Evolutionary conservation across 2,113 vertebrate genomes (phyloP).

Genomic region (Passer montanus): DNA sequence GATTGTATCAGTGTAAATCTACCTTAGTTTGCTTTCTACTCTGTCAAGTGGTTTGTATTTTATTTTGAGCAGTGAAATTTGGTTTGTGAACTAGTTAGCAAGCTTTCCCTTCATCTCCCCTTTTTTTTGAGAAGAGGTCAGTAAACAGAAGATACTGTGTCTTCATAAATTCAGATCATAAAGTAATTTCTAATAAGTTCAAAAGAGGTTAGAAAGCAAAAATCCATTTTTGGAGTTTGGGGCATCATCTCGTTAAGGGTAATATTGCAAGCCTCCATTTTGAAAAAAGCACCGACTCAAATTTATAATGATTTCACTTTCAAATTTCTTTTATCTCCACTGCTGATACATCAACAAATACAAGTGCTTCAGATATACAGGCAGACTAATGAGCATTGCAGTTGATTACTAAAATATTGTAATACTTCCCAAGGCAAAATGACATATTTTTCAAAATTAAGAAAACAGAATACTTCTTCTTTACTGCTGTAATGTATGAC

Average conservation of each 20-base stretch:
- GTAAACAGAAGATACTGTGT: constrained; percentile 28
- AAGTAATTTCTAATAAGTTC: constrained; percentile 66
- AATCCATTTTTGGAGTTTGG: constrained; percentile 63
- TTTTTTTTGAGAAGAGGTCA: neutral
- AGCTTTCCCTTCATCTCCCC: rapidly evolving
- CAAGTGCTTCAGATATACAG: constrained; percentile 73
- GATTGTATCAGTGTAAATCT: neutral
- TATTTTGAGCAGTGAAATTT: neutral
- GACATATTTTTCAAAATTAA: constrained; percentile 64
- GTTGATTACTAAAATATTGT: constrained; percentile 76
- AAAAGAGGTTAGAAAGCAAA: constrained; percentile 71
- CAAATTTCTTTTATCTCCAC: constrained; percentile 80
- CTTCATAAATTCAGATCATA: constrained; percentile 37
- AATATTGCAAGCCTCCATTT: constrained; percentile 60
- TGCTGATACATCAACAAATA: constrained; percentile 76
- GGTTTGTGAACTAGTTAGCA: constrained; percentile 4
- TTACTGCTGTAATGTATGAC: constrained; percentile 32
- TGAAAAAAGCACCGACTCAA: constrained; percentile 70
- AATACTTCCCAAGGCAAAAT: constrained; percentile 75
- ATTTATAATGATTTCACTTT: constrained; percentile 77
- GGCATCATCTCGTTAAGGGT: constrained; percentile 73
- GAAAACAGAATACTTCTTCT: constrained; percentile 45
- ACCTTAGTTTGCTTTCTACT: neutral
- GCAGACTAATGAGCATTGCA: constrained; percentile 77
- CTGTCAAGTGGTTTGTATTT: neutral